Conservation (phyloP, 2,797 vertebrate species). For the Eospalax fontanierii region DNA sequence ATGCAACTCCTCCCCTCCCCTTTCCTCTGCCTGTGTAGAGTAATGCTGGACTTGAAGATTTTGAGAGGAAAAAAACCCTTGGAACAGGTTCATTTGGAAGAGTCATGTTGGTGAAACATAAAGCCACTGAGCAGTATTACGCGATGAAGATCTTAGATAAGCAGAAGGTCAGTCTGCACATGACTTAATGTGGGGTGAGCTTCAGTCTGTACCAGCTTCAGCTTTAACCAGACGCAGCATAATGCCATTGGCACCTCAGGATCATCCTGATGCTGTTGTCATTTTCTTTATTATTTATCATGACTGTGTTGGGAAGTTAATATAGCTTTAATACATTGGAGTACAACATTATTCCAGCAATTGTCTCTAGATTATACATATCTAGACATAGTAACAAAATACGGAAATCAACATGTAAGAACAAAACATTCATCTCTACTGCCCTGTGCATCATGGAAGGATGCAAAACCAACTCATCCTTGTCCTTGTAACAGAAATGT, state of each 20-base stretch:
- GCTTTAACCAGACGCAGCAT: not conserved
- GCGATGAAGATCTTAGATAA: slow-evolving; percentile 99
- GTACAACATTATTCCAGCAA: slow-evolving; percentile 41
- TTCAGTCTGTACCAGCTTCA: not conserved
- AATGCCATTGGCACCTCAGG: not conserved
- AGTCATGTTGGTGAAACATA: slow-evolving; percentile 99
- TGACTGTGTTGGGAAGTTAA: slow-evolving; percentile 23
- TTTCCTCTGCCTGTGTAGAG: slow-evolving; percentile 89
- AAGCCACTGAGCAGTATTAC: slow-evolving; percentile 97
- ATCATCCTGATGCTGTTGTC: slow-evolving; percentile 37
- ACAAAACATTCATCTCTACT: not conserved
- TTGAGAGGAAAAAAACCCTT: slow-evolving; percentile 98
- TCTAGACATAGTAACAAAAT: slow-evolving; percentile 50
- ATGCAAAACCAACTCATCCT: not conserved
- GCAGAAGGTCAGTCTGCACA: slow-evolving; percentile 94
- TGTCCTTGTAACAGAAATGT: slow-evolving; percentile 22
- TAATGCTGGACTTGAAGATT: slow-evolving; percentile 98
- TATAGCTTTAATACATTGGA: not conserved
- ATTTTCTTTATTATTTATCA: slow-evolving; percentile 52
- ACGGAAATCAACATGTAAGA: not conserved
- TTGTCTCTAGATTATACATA: not conserved
- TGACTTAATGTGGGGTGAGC: not conserved
- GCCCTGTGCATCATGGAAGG: not conserved
- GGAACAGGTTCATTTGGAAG: slow-evolving; percentile 99
- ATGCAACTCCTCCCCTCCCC: slow-evolving; percentile 64